Percentiles rank a stretch among this genome's conserved stretches.
phyloP scores from a whole-genome alignment of 2,797 vertebrate species.

The Brotula barbata region DNA sequence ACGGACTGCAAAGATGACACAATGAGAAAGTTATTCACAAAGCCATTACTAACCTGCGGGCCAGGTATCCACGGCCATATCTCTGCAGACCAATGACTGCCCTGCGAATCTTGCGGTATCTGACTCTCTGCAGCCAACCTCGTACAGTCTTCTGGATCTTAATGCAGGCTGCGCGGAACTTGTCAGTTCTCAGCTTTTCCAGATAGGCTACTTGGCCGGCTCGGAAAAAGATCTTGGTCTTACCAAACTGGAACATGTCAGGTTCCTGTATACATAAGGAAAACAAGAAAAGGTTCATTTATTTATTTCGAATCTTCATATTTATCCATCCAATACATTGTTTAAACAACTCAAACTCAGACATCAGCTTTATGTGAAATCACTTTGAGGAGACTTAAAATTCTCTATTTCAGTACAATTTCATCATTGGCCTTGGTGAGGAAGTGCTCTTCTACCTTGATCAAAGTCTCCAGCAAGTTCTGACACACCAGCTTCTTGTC shows the following conservation, averaged over 20 bases:
- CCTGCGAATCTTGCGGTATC: conserved; percentile 80
- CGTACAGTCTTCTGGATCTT: conserved; percentile 93
- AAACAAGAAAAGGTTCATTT: neutral
- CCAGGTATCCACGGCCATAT: conserved; percentile 83
- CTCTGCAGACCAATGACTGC: conserved; percentile 82
- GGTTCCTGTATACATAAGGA: conserved; percentile 79
- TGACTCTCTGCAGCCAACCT: conserved; percentile 88
- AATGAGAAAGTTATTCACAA: neutral
- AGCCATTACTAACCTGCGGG: conserved; percentile 83
- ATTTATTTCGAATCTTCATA: too few relatives aligned
- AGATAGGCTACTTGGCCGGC: conserved; percentile 96
- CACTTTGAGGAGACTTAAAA: too few relatives aligned
- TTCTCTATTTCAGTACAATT: neutral
- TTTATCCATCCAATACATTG: too few relatives aligned
- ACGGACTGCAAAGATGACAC: neutral
- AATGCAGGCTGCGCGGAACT: conserved; percentile 90
- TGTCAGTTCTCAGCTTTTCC: conserved; percentile 92
- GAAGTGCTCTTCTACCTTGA: conserved; percentile 82
- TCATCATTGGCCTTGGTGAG: neutral
- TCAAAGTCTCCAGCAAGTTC: conserved; percentile 83
- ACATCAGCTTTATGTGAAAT: too few relatives aligned
- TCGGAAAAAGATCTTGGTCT: conserved; percentile 96
- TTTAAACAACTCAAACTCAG: too few relatives aligned
- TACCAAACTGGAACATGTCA: conserved; percentile 96
- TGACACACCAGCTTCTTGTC: conserved; percentile 89